Evolutionary conservation across 1,140 invertebrate genomes (phyloP), one percentile per base, ranked within the genome.

Genomic region (Psix sp.): DNA sequence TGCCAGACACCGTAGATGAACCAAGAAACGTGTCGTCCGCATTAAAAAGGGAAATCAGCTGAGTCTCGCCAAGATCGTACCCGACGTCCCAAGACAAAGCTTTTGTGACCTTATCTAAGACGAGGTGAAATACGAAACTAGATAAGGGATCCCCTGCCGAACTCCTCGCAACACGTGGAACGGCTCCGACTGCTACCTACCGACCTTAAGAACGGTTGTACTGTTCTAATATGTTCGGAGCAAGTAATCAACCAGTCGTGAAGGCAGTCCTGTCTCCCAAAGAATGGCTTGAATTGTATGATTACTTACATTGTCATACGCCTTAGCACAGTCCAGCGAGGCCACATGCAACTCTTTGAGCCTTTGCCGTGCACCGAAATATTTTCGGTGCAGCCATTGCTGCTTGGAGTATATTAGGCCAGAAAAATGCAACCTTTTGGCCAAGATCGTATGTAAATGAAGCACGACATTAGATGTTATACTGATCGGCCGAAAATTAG

Each of bases 61-160:
- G 11, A 0, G 13, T 17, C 3, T 14, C 29, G 3, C 20, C 14
- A 0, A 71, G 5, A 0, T 36, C 6, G n/a, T 57, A 42, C 77
- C 85, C 79, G 81, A 86, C 10, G 0, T n/a, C 10, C 4, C 1
- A 5, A 0, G 65, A 36, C 52, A 68, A 5, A 0, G 9, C n/a
- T 11, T 29, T 10, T 7, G 88, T 38, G 0, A 82, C 40, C 1
- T 77, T 59, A 36, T 89, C 87, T 20, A 89, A 49, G 0, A 81
- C 82, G 6, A 88, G 45, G 54, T 87, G 88, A 46, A 89, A 90
- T 2, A 89, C 68, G 3, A 87, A 7, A 0, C 87, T 85, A 0
- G 80, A 84, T 3, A 89, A 70, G 0, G 88, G 85, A 46, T 90
- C 88, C 89, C 88, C 56, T 90, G 88, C 24, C 87, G 81, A 0